These are phyloP conservation scores for Meiosimyza decipiens DNA, from an alignment of 2,888 invertebrate species.

Conservation along the genomic window DNA sequence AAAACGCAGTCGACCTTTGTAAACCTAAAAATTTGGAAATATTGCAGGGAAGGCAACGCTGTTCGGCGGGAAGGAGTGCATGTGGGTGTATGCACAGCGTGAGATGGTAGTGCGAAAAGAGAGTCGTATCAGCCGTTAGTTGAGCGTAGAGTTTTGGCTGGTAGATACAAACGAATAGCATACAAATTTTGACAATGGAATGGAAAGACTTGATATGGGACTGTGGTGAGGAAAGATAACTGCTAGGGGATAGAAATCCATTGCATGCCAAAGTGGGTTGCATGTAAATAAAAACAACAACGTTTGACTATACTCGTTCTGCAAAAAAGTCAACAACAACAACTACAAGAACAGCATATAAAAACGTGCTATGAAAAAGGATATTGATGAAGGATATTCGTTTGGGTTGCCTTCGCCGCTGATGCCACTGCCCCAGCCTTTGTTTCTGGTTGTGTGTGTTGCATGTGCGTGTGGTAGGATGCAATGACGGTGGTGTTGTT, in stretches of 20 bases:
- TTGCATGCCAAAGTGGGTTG: slow-evolving; percentile 1
- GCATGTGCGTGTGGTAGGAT: slow-evolving; percentile 35
- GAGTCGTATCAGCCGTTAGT: too few species aligned
- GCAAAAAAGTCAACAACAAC: slow-evolving; percentile 32
- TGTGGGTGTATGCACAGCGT: slow-evolving; percentile 1
- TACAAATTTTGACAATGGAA: too few species aligned
- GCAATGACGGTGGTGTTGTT: slow-evolving; percentile 32
- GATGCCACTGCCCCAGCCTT: slow-evolving; percentile 10
- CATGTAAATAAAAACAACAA: slow-evolving; percentile 28
- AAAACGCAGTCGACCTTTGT: slow-evolving; percentile 54
- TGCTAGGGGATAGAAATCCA: slow-evolving; percentile 26
- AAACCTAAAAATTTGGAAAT: slow-evolving; percentile 56
- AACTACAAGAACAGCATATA: slow-evolving; percentile 36
- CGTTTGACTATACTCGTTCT: not conserved
- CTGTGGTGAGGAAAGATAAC: slow-evolving; percentile 48
- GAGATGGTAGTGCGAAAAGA: too few species aligned
- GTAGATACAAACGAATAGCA: too few species aligned
- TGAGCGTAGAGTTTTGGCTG: too few species aligned
- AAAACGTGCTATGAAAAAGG: slow-evolving; percentile 42
- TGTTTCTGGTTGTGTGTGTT: slow-evolving; percentile 3
- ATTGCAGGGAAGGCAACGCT: slow-evolving; percentile 53
- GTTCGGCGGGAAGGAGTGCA: slow-evolving; percentile 20
- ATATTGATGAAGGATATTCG: slow-evolving; percentile 63
- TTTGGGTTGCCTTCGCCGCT: slow-evolving; percentile 17
- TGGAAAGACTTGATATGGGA: slow-evolving; percentile 11